phyloP scores from a whole-genome alignment of 2,888 invertebrate species.

The Drosophila hamatofila region DNA sequence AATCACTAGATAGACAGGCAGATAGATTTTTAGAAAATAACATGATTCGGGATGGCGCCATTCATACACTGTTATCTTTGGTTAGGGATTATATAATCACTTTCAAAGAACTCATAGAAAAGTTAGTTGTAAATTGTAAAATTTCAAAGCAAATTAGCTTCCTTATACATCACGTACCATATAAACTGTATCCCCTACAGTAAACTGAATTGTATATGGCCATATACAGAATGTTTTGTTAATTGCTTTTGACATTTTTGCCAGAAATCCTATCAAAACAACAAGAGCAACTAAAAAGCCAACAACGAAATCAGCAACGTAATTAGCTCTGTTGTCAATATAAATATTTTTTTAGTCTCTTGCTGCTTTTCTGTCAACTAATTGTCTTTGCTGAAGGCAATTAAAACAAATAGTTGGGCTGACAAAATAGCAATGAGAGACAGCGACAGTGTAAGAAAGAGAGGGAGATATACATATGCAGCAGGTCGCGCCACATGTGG shows the following conservation, averaged over 20 bases:
- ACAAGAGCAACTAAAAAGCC: constrained; percentile 3
- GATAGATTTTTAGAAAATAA: no score
- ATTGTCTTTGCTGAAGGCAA: constrained; percentile 43
- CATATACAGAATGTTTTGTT: neutral
- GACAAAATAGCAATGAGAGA: constrained; percentile 4
- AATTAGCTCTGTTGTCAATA: constrained; percentile 38
- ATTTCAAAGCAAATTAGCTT: neutral
- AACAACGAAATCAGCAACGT: constrained; percentile 21
- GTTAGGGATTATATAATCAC: no score
- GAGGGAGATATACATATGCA: constrained; percentile 19
- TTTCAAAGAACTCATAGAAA: neutral
- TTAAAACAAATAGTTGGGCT: constrained; percentile 58
- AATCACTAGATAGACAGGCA: neutral
- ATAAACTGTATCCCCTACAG: neutral
- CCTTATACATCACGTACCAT: neutral
- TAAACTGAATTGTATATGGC: neutral
- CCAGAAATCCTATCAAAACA: constrained; percentile 17
- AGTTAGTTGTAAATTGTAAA: neutral
- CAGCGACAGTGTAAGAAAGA: neutral
- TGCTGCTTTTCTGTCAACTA: constrained; percentile 13
- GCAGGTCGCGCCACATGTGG: constrained; percentile 49
- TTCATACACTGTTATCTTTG: neutral
- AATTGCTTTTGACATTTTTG: constrained; percentile 41
- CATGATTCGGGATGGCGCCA: no score
- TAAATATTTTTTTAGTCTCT: constrained; percentile 20